Base-by-base conservation (phyloP, 2,113 vertebrate species). In the Pitta sordida region DNA sequence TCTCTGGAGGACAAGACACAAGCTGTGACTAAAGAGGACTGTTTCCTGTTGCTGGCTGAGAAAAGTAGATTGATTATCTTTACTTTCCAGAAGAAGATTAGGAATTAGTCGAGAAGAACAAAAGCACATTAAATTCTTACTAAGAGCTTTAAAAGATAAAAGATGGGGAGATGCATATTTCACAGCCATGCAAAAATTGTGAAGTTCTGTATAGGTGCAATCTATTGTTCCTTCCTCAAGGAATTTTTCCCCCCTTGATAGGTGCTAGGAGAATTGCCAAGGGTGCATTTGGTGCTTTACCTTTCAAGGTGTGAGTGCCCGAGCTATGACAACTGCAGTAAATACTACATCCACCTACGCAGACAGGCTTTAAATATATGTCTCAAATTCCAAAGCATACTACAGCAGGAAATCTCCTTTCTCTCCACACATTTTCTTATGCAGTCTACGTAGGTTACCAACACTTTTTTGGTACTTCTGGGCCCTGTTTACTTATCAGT, bases 41-140 rank as follows among this genome's bases (percentile, higher is more conserved):
- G 46, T 80, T 34, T 90, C 34, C 46, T 81, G 27, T 80, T 95
- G 55, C 68, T 83, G 68, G 26, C 44, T 75, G 59, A 63, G 92
- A 67, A 93, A 91, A 65, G 56, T 24, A 86, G 32, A 80, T 86
- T 90, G 67, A 90, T 88, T 95, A 70, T 77, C 70, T 88, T 93
- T 81, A 34, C 75, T 81, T 90, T 91, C 55, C 64, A 56, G 71
- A 83, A 74, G 48, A 70, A 46, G 63, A 74, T 86, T 86, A 90
- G 30, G 67, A 91, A 70, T 85, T 81, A 86, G 46, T 74, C 2
- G 1, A 80, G 71, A 73, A 69, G 55, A 93, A 86, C 55, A 91
- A 88, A 95, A 90, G 39, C n/a, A 70, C 5, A 15, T 78, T 29
- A 32, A 21, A 58, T 22, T 48, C 46, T 65, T 77, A 55, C 34